Conservation (phyloP, 2,113 vertebrate genomes). For the Neolamprologus fasciatus region DNA sequence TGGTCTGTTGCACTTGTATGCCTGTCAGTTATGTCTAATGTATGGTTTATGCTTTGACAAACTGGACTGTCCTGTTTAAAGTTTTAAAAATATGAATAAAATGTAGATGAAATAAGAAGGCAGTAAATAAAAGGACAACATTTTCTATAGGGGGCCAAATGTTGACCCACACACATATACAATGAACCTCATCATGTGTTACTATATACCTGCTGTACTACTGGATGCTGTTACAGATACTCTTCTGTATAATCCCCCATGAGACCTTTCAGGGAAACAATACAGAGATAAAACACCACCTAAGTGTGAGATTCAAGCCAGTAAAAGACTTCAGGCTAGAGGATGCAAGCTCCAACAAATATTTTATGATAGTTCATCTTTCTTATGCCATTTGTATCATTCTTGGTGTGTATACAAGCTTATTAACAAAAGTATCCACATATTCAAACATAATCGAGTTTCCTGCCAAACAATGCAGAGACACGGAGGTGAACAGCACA, state of each 20-base stretch:
- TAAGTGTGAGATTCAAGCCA: not conserved
- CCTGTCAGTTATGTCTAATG: not conserved
- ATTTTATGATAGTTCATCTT: not conserved
- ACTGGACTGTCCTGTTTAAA: not conserved
- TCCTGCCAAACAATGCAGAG: not conserved
- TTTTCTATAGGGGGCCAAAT: not conserved
- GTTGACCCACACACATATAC: not conserved
- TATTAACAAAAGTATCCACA: not conserved
- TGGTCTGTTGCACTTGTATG: not conserved
- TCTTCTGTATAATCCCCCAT: not conserved
- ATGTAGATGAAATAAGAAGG: not conserved
- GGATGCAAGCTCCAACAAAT: not conserved
- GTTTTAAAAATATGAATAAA: not conserved
- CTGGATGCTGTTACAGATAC: conserved; percentile 16
- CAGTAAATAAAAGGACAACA: not conserved
- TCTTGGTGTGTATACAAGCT: not conserved
- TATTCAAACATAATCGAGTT: not conserved
- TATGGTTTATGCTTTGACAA: not conserved
- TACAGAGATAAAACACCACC: not conserved
- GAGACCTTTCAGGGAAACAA: not conserved
- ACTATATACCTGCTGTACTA: not conserved
- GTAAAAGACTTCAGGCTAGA: not conserved
- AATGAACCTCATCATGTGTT: not conserved
- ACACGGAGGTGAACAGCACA: not conserved
- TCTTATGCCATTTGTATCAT: not conserved